Evolutionary conservation across 2,797 vertebrate genomes (phyloP), one percentile per base, ranked within the genome.

Genomic region (Takifugu rubripes): DNA sequence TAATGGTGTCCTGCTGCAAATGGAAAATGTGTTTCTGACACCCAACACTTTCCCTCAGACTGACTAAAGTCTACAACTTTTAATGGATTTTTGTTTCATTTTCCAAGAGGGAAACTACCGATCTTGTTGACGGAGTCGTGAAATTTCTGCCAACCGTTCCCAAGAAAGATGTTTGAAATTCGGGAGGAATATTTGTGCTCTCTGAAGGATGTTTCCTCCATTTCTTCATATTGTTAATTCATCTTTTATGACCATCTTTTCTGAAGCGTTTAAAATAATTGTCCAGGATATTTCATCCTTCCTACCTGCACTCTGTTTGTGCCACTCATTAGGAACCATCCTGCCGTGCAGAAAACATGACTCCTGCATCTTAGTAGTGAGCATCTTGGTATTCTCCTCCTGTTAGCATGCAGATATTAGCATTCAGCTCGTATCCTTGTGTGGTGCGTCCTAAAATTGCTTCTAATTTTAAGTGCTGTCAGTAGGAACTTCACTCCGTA

Each of bases 11-110:
- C 56, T 29, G 21, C 5, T 52, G 24, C 44, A 45, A n/a, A 42
- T n/a, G 36, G 49, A 68, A 56, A 61, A 21, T 25, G 21, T 48
- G 17, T 44, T 44, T 40, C 36, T 40, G 36, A 44, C 15, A 44
- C 36, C 7, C 15, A 17, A 16, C 5, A 17, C 43, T 43, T 43
- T n/a, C 14, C 14, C 7, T 6, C 42, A 43, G 14, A 43, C 15
- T 40, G 36, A 12, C 9, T 14, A 40, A 40, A 14, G 36, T 40
- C 12, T 14, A 40, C 36, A 44, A 44, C 15, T 44, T 7, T 44
- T 44, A 6, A 44, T 44, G n/a, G 15, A 16, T 44, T 44, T 44
- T 17, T 15, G n/a, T 43, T 43, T n/a, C 42, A 16, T 43, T 44
- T 17, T 44, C 7, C n/a, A 14, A 44, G 15, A 44, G 17, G 16